Conservation (phyloP, 2,113 vertebrate species). For the Willisornis vidua region DNA sequence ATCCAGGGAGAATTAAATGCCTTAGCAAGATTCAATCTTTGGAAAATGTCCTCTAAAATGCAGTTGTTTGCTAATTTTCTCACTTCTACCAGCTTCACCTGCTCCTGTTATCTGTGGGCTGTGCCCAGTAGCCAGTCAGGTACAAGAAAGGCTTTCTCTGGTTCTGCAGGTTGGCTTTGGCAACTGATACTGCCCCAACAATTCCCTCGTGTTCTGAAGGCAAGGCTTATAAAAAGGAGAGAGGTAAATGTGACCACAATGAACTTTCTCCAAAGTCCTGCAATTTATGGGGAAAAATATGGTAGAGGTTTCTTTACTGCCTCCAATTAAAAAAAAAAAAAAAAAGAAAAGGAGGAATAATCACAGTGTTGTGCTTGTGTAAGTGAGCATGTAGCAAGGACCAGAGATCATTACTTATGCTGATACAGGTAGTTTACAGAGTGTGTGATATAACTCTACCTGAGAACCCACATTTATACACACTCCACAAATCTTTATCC, state of each 20-base stretch:
- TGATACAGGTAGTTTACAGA: not conserved
- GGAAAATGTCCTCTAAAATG: not conserved
- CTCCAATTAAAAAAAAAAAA: not conserved
- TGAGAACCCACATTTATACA: not conserved
- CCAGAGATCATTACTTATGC: not conserved
- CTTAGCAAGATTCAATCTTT: not conserved
- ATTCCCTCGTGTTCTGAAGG: not conserved
- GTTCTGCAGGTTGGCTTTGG: not conserved
- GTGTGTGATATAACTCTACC: too few species aligned
- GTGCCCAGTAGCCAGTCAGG: not conserved
- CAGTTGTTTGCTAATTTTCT: not conserved
- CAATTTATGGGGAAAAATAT: not conserved
- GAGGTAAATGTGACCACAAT: not conserved
- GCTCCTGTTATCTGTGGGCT: not conserved
- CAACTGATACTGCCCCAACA: not conserved
- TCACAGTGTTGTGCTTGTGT: not conserved
- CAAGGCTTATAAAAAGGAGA: not conserved
- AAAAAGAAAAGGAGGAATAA: not conserved
- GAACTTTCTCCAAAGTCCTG: not conserved
- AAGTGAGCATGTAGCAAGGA: not conserved
- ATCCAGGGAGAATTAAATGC: not conserved
- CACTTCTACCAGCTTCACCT: not conserved
- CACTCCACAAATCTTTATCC: not conserved
- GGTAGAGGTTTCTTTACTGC: not conserved
- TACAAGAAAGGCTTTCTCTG: not conserved